Evolutionary conservation across 2,888 invertebrate genomes (phyloP), one percentile per base, ranked within the genome.

Genomic region (Branchinecta sandiegonensis): DNA sequence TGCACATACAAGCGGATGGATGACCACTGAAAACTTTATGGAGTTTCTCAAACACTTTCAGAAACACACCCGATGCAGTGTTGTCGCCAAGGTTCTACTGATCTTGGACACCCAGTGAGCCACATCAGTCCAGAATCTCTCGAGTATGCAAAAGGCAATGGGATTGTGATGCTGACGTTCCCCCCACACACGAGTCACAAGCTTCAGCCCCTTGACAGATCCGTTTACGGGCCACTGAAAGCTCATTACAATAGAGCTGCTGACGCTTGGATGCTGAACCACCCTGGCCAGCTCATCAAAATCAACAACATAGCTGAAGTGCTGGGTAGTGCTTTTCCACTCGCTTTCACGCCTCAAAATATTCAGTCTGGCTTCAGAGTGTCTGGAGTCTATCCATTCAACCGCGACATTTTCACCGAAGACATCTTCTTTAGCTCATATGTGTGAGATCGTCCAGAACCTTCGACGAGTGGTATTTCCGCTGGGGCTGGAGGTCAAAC

Each of bases 31-130:
- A 56, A 68, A 23, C 23, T 67, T 68, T 68, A 14, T 47, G 46
- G 8, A 66, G 14, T 65, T 68, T 65, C 17, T 68, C n/a, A 11
- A 64, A 23, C 68, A 68, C 66, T 46, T 68, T 8, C 23, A 47
- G 13, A 66, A 70, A 63, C 69, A 70, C 47, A 56, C 56, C 13
- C 56, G 56, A 8, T 56, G 56, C 56, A 56, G 56, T 56, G n/a
- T 56, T 56, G 56, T 14, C 56, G 37, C 47, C 47, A 66, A 47
- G 37, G 48, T 65, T n/a, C 65, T 68, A 8, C 65, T 67, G 23
- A 13, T 68, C 17, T 46, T 65, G 65, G 69, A 67, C 67, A 70
- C 70, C 56, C 70, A 70, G 69, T 65, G 23, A 70, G 69, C 23
- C 69, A 70, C 48, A 47, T 68, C 47, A 67, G 56, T n/a, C 14